Evolutionary conservation across 2,797 vertebrate genomes (phyloP).

Genomic region (Falco cherrug): DNA sequence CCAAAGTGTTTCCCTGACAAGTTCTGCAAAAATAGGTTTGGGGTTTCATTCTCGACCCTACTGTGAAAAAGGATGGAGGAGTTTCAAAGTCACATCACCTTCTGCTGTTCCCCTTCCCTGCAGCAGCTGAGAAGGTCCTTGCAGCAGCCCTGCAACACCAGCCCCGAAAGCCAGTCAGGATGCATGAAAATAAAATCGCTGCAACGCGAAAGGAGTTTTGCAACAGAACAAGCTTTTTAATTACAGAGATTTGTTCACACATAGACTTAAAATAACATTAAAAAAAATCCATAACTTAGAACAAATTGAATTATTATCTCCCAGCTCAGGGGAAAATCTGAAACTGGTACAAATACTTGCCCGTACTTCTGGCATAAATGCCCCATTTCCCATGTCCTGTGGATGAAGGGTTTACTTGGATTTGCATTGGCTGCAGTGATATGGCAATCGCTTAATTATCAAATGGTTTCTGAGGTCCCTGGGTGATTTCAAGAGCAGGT

Average conservation of each 20-base stretch:
- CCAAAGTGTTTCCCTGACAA: background rate
- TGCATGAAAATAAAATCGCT: background rate
- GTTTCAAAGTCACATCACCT: background rate
- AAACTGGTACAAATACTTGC: background rate
- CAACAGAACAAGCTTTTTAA: background rate
- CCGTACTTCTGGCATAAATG: background rate
- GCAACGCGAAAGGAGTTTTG: background rate
- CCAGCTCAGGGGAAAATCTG: background rate
- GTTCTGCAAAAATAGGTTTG: background rate
- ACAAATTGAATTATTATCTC: background rate
- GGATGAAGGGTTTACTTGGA: background rate
- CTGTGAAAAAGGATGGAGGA: background rate
- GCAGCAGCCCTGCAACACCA: background rate
- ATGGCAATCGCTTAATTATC: background rate
- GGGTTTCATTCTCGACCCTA: background rate
- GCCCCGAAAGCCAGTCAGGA: accelerated
- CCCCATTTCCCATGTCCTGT: background rate
- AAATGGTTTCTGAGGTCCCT: background rate
- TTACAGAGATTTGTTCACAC: background rate
- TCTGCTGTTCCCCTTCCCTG: background rate
- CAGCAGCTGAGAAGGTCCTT: background rate
- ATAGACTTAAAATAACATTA: background rate
- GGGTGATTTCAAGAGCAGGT: background rate
- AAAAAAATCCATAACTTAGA: background rate
- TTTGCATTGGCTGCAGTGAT: background rate